Base-by-base conservation (phyloP, 1,140 invertebrate species). In the Campodea augens region DNA sequence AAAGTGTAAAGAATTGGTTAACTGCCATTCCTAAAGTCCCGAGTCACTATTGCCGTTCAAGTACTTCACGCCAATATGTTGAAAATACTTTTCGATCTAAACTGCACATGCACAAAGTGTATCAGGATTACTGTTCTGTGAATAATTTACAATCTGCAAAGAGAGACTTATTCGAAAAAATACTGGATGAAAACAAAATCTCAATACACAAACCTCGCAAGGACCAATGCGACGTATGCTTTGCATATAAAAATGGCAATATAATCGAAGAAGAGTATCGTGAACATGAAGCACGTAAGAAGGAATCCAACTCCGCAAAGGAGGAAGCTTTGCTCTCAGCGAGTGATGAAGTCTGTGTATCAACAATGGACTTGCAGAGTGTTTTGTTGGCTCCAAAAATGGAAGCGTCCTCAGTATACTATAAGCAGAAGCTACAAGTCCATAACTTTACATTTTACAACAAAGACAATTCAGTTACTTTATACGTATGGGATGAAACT, bases 381-480 rank as follows among this genome's bases (percentile, higher is more conserved):
- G 39, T 41, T 20, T 41, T 41, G 39, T 21, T 41, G 5, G n/a
- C n/a, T 22, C 39, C 39, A 18, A 19, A 32, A 32, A 7, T 32
- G 19, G 22, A 43, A 19, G 52, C 49, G 12, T 51, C 47, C 23
- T 45, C 25, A 4, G 48, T 49, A 39, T 57, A 53, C 29, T 57
- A 54, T 38, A 57, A 55, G 44, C 47, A 53, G 46, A 55, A 57
- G 48, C 37, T 55, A 1, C 49, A 52, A 44, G 7, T 54, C 18
- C 55, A 58, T 44, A 52, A 56, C 47, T 52, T 52, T 22, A 50
- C 51, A 18, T 41, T 56, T n/a, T 57, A 57, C 38, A 38, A 43
- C 22, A 38, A 51, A 5, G 51, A 52, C 43, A 47, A n/a, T n/a
- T n/a, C n/a, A n/a, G n/a, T n/a, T n/a, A n/a, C n/a, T n/a, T n/a